Base-by-base conservation (phyloP, 2,113 vertebrate genomes). In the Cynopterus brachyotis region DNA sequence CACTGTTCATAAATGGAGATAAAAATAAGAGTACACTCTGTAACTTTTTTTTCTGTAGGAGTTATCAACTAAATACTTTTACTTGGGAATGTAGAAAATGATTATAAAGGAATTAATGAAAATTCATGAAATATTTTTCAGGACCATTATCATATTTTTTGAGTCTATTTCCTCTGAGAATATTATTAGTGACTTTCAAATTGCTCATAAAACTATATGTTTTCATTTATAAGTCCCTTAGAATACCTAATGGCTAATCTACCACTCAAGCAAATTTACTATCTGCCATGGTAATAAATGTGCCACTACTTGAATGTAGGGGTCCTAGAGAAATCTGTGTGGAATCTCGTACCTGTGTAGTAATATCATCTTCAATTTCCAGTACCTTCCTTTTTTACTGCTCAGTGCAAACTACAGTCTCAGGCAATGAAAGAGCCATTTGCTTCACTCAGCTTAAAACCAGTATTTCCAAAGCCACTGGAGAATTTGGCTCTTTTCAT, bases 151-250 rank as follows among this genome's bases (percentile, higher is more conserved):
- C 86, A 97, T 81, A 66, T 64, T 87, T 64, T 87, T 42, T 40
- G 16, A 40, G 69, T 89, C 66, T 69, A 87, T 92, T 89, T 95
- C 88, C 57, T 76, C 88, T 81, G 20, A 85, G 30, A 73, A 80
- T 95, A 64, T 81, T 94, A 91, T 82, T 75, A 96, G 53, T 83
- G 87, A 81, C 17, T 96, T 96, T 96, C 30, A 96, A 81, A 93
- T 81, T 79, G 96, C 79, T n/a, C 42, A 20, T 37, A 96, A 86
- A 97, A 97, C 40, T 83, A 37, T 67, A 75, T 93, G 85, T 59
- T 60, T 80, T 84, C 87, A 85, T 89, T 86, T 97, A 93, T 94
- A 97, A 97, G 24, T 84, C 95, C 85, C 73, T 84, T 69, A 84
- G 47, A 95, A 82, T 84, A 80, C 12, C 24, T 60, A 47, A 94